A percentile compares a stretch with the other conserved stretches of the same genome.
These are phyloP conservation scores for Agrotis ipsilon DNA, from an alignment of 2,888 invertebrate species.

Conservation along the genomic window DNA sequence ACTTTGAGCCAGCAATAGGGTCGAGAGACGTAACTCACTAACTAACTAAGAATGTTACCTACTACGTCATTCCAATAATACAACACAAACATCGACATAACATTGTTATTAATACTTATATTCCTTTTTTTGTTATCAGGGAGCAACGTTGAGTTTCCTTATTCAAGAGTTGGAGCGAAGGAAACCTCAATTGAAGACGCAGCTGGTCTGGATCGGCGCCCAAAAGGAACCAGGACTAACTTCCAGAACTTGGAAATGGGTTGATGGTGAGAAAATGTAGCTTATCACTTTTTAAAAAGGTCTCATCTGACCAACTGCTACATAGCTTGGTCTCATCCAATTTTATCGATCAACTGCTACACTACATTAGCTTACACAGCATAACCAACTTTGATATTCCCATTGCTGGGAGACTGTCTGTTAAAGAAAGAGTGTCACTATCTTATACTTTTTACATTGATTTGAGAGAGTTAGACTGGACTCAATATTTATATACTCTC, in stretches of 20 bases:
- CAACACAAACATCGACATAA: background rate
- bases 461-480: too few species aligned
- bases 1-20: background rate
- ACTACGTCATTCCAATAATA: too few species aligned
- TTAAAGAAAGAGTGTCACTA: background rate
- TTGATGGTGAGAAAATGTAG: slow-evolving; percentile 92
- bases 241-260: slow-evolving; percentile 97
- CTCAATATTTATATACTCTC: too few species aligned
- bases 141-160: slow-evolving; percentile 93
- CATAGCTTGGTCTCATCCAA: background rate
- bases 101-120: background rate
- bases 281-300: background rate
- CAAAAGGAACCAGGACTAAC: slow-evolving; percentile 96
- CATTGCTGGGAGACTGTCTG: background rate
- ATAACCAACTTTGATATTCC: background rate
- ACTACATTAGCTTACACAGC: background rate
- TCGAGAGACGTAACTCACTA: background rate
- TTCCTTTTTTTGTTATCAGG: slow-evolving; percentile 75
- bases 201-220: slow-evolving; percentile 97
- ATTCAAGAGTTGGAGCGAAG: slow-evolving; percentile 95
- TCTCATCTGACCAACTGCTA: background rate
- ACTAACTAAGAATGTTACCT: too few species aligned
- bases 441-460: too few species aligned
- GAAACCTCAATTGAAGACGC: slow-evolving; percentile 95
- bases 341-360: background rate